Evolutionary conservation across 2,888 invertebrate genomes (phyloP), one percentile per base, ranked within the genome.

Genomic region (Ischnura elegans): DNA sequence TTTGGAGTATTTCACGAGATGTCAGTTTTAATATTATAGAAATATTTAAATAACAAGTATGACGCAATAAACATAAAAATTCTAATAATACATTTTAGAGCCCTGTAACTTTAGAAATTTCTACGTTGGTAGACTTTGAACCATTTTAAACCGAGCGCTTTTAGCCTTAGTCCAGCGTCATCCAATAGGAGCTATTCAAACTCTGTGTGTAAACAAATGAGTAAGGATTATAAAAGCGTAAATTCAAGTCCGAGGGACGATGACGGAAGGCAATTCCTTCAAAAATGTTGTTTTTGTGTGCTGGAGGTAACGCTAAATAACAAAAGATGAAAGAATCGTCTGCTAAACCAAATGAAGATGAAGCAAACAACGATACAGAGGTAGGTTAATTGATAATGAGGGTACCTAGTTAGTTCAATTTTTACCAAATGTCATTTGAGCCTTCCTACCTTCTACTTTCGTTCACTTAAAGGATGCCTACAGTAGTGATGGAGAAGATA

Each of bases 401-500:
- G 10, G 43, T 61, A 21, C 43, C n/a, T 4, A 21, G 4, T 0
- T 90, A 66, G 43, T 61, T 10, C 21, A 29, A 43, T 90, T 61
- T 42, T 90, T 25, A 43, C 42, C 43, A 43, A 42, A 10, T 90
- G 42, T 55, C 42, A 66, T 16, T 43, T 42, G 43, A 21, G 8
- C 45, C 45, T 43, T 66, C 61, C 43, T 13, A 90, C n/a, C n/a
- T 13, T 5, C 16, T 25, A 45, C 43, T 45, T 76, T 90, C 43
- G 36, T 61, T n/a, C 10, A 61, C 25, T 0, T 43, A 66, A 45
- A 90, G 90, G 90, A 90, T 36, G n/a, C 90, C 19, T 42, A 25
- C 21, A 90, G 90, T 19, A 61, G 61, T 61, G 94, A 94, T 93
- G 94, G 94, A 36, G 95, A 95, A 29, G 95, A 95, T 45, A 95